phyloP scores from a whole-genome alignment of 2,113 vertebrate genomes.

The Phylloscopus trochiloides region DNA sequence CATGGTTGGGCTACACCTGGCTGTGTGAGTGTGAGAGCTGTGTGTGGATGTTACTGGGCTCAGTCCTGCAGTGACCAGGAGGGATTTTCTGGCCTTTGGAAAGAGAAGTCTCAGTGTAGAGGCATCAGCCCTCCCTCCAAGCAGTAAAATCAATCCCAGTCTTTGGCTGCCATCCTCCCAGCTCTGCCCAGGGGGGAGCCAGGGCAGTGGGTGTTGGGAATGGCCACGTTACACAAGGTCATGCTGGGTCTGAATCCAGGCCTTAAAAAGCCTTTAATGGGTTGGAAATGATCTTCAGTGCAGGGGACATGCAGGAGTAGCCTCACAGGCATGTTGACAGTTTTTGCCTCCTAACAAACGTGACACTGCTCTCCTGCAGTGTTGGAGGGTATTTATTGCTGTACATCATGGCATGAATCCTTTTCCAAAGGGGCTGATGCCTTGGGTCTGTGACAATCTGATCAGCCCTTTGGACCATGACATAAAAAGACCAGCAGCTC shows the following conservation, averaged over 20 bases:
- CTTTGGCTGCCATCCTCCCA: neutral
- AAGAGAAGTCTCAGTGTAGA: neutral
- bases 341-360: neutral
- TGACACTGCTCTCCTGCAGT: neutral
- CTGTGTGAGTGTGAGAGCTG: neutral
- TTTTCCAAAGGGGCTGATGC: neutral
- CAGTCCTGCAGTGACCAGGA: neutral
- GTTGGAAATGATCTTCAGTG: slow-evolving; percentile 41
- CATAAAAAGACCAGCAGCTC: neutral
- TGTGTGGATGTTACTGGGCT: fast-evolving
- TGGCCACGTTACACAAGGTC: neutral
- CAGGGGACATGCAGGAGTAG: neutral
- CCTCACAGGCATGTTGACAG: neutral
- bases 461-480: neutral
- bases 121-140: neutral
- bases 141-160: neutral
- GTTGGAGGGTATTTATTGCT: neutral
- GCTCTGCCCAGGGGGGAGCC: neutral
- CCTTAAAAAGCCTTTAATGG: slow-evolving; percentile 14
- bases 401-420: neutral
- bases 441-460: neutral
- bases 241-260: neutral
- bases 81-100: neutral
- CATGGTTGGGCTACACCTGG: neutral
- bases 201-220: neutral